Base-by-base conservation (phyloP, 2,797 vertebrate genomes). In the Sparidentex hasta region DNA sequence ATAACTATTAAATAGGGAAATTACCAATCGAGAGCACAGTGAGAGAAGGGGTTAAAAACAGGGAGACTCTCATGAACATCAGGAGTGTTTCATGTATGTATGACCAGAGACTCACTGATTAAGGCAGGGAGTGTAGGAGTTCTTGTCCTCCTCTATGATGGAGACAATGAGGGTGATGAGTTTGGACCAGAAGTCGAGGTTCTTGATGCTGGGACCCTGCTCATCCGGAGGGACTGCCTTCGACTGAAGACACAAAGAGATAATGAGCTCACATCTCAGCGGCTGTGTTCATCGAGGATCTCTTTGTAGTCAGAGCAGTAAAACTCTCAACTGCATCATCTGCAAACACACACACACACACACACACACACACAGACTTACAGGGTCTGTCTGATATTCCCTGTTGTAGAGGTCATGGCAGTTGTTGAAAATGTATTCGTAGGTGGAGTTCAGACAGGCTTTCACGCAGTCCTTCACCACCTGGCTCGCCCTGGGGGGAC, bases 111-210 rank as follows among this genome's bases (percentile, higher is more conserved):
- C 94, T 92, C 76, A 94, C 93, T 94, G 98, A 93, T 99, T 99
- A 91, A 99, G 96, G 88, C 97, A 98, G 54, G 95, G 98, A 0
- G 97, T 98, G 57, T 99, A 99, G n/a, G 97, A 98, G 93, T 99
- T 99, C 93, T 98, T 99, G 90, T 99, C 98, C 85, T 99, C 98
- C 74, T 99, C 98, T 82, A 98, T 98, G 90, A 99, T 99, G 78
- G 98, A 99, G 80, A 99, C 98, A 18, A 99, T 98, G 52, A 99
- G 95, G 18, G 98, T 99, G 91, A 99, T 99, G 75, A 99, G 97
- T 84, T 99, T 99, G 50, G 98, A 98, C 98, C 98, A 99, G 93
- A 99, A 99, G 92, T 99, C 98, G 90, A 99, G 92, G 92, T 99
- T 99, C 88, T 95, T 97, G 86, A 96, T 94, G 86, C 96, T 99